These are phyloP conservation scores for Helicoverpa assulta DNA, from an alignment of 2,888 invertebrate species.

Conservation along the genomic window DNA sequence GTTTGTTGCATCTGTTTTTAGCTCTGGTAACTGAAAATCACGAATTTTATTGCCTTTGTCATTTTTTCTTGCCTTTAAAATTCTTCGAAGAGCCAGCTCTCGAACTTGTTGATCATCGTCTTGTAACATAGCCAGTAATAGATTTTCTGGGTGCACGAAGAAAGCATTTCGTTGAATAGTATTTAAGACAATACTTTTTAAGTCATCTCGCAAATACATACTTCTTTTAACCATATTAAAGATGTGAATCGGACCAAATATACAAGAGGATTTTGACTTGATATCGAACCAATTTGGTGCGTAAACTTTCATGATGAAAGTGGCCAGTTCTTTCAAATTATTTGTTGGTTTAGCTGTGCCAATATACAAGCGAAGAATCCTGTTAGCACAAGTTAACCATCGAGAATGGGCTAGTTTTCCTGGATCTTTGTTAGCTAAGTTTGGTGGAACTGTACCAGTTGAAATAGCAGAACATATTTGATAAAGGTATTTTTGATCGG, in stretches of 20 bases:
- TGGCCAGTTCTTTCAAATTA: slow-evolving; percentile 43
- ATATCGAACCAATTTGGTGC: slow-evolving; percentile 61
- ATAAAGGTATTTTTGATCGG: slow-evolving; percentile 9
- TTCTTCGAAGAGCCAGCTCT: slow-evolving; percentile 1
- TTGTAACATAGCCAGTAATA: slow-evolving; percentile 5
- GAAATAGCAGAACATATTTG: background rate
- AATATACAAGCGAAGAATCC: slow-evolving; percentile 25
- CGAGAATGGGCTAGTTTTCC: slow-evolving; percentile 11
- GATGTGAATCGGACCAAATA: slow-evolving; percentile 53
- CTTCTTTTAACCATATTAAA: background rate
- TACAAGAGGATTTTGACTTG: slow-evolving; percentile 57
- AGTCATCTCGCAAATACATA: no score
- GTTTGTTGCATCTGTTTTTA: background rate
- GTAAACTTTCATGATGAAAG: slow-evolving; percentile 59
- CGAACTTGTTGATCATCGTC: background rate
- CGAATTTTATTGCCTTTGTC: background rate
- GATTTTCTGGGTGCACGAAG: slow-evolving; percentile 6
- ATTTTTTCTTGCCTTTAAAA: background rate
- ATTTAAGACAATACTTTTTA: background rate
- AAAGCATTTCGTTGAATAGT: background rate
- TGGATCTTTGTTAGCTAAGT: slow-evolving; percentile 8
- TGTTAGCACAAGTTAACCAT: slow-evolving; percentile 5
- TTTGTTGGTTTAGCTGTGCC: slow-evolving; percentile 37
- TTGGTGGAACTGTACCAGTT: background rate
- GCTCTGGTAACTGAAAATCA: background rate